Conservation (phyloP, 1,140 invertebrate species). For the Cyphomyrmex costatus region DNA sequence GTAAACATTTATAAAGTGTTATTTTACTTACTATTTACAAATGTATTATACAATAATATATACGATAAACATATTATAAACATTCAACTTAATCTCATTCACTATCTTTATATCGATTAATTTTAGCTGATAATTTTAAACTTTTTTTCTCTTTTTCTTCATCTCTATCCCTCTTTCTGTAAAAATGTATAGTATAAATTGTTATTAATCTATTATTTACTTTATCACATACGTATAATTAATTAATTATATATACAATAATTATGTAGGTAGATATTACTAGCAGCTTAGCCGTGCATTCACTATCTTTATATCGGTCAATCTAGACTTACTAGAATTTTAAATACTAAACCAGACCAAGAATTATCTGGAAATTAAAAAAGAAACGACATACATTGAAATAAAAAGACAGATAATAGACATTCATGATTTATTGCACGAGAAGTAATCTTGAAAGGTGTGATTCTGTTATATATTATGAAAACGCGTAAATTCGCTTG, state of each 20-base stretch:
- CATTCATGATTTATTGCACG: background rate
- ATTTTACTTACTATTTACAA: background rate
- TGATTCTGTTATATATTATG: background rate
- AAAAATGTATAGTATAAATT: too few relatives aligned
- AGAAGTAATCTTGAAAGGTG: constrained; percentile 17
- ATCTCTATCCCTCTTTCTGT: too few relatives aligned
- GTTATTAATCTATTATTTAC: too few relatives aligned
- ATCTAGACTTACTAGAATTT: background rate
- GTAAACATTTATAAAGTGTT: background rate
- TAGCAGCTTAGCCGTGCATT: background rate
- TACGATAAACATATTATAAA: background rate
- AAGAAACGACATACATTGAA: too few relatives aligned
- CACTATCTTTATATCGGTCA: background rate
- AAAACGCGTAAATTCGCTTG: constrained; percentile 18
- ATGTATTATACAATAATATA: background rate
- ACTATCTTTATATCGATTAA: background rate
- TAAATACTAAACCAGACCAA: background rate
- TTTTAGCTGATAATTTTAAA: too few relatives aligned
- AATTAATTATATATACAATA: too few relatives aligned
- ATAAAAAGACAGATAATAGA: background rate
- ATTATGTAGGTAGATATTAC: background rate
- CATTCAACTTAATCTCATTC: background rate
- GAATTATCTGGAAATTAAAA: constrained; percentile 12
- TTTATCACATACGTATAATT: too few relatives aligned
- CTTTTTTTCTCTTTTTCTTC: too few relatives aligned